Evolutionary conservation across 2,113 vertebrate species (phyloP), one percentile per base, ranked within the genome.

Genomic region (Rafetus swinhoei): DNA sequence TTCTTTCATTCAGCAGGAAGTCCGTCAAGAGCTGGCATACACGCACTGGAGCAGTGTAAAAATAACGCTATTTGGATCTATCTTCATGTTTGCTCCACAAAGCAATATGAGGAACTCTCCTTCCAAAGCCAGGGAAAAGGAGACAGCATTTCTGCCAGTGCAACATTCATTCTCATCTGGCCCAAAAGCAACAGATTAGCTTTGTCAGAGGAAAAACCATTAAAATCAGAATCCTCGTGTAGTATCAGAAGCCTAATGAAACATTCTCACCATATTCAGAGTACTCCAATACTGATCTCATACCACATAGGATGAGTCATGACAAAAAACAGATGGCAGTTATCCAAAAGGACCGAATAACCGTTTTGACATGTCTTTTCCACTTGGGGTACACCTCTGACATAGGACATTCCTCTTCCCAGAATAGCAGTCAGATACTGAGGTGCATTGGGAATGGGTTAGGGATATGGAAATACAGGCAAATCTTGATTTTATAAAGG

Each of bases 11-110:
- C 83, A 83, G 45, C 62, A 87, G 35, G 53, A 93, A 92, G 57
- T 25, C 45, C 57, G 53, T 53, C 45, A 87, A 59, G 21, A 62
- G 56, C 62, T 59, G 65, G 79, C 76, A 88, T 25, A n/a, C 1
- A 0, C 0, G 1, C 12, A 50, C 80, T 11, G 53, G 50, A 54
- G 16, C 29, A 59, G 8, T 0, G 1, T 79, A 74, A 86, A 72
- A 54, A 91, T 25, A 50, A 6, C 0, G 0, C 1, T 56, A 15
- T 0, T 9, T 86, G 60, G 45, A 92, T 87, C 56, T 54, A 60
- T 91, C 89, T 81, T 83, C 50, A 76, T 32, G 84, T 90, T 60
- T 87, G 80, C 86, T 84, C 82, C 80, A n/a, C 45, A 24, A 60
- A 62, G 54, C 92, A 86, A 92, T 87, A 6, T 0, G 0, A 90